Conservation (phyloP, 2,797 vertebrate genomes). For the Lophotriccus pileatus region DNA sequence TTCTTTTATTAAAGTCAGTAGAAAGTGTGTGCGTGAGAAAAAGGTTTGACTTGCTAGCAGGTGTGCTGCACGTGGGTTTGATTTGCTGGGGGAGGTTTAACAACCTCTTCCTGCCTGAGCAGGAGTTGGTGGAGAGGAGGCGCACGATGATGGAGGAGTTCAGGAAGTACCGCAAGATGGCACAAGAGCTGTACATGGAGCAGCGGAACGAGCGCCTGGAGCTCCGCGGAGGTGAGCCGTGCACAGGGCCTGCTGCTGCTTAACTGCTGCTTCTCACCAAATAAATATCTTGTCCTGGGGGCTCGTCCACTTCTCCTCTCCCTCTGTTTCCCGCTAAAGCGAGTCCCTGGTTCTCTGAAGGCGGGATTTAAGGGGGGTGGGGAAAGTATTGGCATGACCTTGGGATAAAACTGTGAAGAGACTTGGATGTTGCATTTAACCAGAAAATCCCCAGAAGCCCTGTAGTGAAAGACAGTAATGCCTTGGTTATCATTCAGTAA, state of each 20-base stretch:
- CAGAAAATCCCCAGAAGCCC: background rate
- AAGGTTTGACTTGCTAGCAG: background rate
- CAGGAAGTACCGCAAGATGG: constrained; percentile 85
- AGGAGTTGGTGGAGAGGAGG: constrained; percentile 95
- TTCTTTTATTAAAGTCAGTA: background rate
- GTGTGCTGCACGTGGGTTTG: fast-evolving
- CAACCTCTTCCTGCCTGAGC: background rate
- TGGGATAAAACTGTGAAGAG: background rate
- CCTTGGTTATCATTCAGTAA: background rate
- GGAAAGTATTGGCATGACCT: background rate
- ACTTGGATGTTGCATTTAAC: background rate
- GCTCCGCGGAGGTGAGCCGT: constrained; percentile 85
- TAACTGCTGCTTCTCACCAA: background rate
- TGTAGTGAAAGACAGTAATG: background rate
- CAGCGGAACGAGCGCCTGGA: constrained; percentile 90
- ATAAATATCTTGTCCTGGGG: background rate
- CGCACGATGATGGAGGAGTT: constrained; percentile 97
- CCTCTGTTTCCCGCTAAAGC: background rate
- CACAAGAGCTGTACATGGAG: constrained; percentile 82
- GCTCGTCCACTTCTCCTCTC: background rate
- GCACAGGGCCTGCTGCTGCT: fast-evolving
- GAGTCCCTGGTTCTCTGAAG: background rate
- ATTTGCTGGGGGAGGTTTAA: background rate
- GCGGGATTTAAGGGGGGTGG: fast-evolving
- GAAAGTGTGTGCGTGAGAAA: background rate